These are phyloP conservation scores for Avahi laniger DNA, from an alignment of 2,797 vertebrate species.

Conservation along the genomic window DNA sequence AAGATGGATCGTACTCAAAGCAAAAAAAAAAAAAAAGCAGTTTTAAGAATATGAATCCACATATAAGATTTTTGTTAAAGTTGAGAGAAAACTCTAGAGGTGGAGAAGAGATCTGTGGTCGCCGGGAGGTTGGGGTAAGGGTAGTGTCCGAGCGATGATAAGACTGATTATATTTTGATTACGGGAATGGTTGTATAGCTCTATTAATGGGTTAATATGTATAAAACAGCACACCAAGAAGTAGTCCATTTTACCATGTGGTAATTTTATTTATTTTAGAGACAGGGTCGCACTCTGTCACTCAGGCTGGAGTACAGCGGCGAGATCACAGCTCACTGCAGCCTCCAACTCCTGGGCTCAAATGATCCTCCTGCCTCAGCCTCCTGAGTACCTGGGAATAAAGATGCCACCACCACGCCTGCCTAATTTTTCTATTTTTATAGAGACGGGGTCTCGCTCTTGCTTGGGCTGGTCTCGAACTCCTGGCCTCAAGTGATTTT, in stretches of 20 bases:
- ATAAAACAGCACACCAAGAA: neutral
- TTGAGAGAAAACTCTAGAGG: neutral
- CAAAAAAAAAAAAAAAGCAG: neutral
- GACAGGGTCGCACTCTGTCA: neutral
- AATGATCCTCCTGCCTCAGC: neutral
- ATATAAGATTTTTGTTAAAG: neutral
- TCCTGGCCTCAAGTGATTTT: neutral
- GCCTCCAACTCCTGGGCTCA: too few relatives aligned
- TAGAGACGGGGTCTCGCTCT: neutral
- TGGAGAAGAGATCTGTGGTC: neutral
- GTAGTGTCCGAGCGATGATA: rapidly evolving
- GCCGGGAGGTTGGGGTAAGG: neutral
- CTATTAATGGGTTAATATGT: neutral
- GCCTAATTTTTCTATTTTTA: neutral
- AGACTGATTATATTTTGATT: neutral
- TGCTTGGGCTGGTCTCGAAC: neutral
- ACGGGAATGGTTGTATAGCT: neutral
- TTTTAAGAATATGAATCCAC: constrained; percentile 15
- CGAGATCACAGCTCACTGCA: neutral
- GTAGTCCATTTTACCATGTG: neutral
- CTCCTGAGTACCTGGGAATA: neutral
- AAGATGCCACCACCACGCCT: neutral
- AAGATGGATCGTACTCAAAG: neutral
- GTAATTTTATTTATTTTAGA: neutral
- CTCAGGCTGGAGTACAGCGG: neutral